phyloP scores from a whole-genome alignment of 2,888 invertebrate genomes.

The Platycheirus albimanus region DNA sequence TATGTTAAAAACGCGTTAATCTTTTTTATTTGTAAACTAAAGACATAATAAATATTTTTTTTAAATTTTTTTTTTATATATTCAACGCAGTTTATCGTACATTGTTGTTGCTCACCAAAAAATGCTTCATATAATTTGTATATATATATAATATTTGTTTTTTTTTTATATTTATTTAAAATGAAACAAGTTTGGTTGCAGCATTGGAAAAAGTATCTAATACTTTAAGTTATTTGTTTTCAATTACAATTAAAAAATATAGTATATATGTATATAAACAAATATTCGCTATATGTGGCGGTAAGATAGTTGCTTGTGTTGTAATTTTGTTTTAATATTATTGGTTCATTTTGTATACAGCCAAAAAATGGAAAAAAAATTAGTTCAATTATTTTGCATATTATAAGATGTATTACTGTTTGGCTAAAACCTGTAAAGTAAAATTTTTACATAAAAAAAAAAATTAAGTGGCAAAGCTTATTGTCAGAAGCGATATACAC shows the following conservation, averaged over 20 bases:
- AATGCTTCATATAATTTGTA: conserved; percentile 59
- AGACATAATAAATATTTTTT: conserved; percentile 52
- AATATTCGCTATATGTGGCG: conserved; percentile 70
- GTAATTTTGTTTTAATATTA: conserved; percentile 55
- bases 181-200: conserved; percentile 72
- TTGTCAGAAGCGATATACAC: conserved; percentile 82
- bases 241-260: conserved; percentile 58
- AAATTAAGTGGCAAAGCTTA: conserved; percentile 81
- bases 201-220: conserved; percentile 71
- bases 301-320: conserved; percentile 71
- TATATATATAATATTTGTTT: conserved; percentile 50
- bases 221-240: conserved; percentile 64
- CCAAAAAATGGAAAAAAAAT: conserved; percentile 60
- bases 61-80: conserved; percentile 30
- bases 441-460: conserved; percentile 41
- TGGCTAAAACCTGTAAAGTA: conserved; percentile 40
- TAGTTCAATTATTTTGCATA: conserved; percentile 48
- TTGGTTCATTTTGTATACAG: conserved; percentile 73
- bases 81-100: conserved; percentile 63
- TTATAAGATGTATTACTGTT: conserved; percentile 23
- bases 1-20: conserved; percentile 74
- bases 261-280: conserved; percentile 71
- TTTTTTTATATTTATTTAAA: conserved; percentile 53
- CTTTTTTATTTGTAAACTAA: conserved; percentile 69
- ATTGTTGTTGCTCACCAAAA: conserved; percentile 61